These are phyloP conservation scores for Ptyas mucosa DNA, from an alignment of 2,113 vertebrate species.

Conservation along the genomic window DNA sequence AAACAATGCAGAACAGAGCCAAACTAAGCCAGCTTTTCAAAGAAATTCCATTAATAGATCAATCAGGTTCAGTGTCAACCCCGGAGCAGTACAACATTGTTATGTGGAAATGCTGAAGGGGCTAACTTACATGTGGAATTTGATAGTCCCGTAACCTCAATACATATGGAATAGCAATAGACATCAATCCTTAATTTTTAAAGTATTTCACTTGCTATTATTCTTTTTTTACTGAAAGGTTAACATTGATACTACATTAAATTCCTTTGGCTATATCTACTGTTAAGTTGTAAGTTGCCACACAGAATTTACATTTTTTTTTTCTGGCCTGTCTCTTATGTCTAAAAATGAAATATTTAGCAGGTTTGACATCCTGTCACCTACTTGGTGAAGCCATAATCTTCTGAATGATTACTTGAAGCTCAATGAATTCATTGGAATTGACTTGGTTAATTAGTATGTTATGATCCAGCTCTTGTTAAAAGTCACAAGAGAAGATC, in stretches of 20 bases:
- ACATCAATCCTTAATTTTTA: neutral
- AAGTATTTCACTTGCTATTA: neutral
- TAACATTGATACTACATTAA: neutral
- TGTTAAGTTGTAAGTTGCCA: neutral
- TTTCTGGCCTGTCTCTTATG: neutral
- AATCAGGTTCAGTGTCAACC: neutral
- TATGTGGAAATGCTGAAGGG: neutral
- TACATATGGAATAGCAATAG: neutral
- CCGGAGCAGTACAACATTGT: neutral
- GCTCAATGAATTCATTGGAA: neutral
- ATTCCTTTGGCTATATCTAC: neutral
- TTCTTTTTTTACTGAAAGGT: neutral
- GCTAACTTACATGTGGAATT: neutral
- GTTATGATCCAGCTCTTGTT: neutral
- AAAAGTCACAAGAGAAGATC: neutral
- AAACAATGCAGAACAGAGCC: neutral
- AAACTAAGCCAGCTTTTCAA: neutral
- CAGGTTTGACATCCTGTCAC: neutral
- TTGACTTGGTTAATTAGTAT: neutral
- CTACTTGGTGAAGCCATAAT: neutral
- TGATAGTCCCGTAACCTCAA: neutral
- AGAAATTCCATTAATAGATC: neutral
- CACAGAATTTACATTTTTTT: neutral
- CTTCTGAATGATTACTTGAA: neutral
- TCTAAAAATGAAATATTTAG: neutral